Evolutionary conservation across 1,140 invertebrate genomes (phyloP).

Genomic region (Lepidurus packardi): DNA sequence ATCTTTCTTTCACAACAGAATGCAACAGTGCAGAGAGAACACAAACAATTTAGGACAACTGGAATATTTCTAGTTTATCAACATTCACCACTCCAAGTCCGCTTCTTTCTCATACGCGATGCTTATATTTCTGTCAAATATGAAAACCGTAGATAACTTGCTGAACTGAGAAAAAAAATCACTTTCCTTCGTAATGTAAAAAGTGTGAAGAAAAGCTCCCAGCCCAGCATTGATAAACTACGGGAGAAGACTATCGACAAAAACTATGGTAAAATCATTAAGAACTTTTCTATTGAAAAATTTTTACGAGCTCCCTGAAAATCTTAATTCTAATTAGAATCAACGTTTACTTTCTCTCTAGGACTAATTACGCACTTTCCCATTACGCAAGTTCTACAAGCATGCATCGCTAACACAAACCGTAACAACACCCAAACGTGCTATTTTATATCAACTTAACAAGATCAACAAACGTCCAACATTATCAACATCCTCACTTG

Average conservation of each 20-base stretch:
- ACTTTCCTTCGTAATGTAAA: not conserved
- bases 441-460: not conserved
- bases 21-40: not conserved
- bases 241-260: not conserved
- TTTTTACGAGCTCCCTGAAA: not conserved
- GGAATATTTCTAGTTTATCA: not conserved
- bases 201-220: not conserved
- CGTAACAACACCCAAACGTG: not conserved
- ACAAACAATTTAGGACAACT: not conserved
- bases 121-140: not conserved
- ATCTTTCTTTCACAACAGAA: not conserved
- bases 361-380: not conserved
- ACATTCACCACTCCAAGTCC: not conserved
- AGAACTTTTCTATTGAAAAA: not conserved
- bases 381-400: not conserved
- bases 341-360: not conserved
- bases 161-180: not conserved
- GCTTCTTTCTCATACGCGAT: not conserved
- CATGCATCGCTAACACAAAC: not conserved
- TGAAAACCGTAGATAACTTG: not conserved
- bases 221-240: not conserved
- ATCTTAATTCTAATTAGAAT: not conserved
- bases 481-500: not conserved
- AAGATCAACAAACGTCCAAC: not conserved
- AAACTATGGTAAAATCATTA: not conserved